These are phyloP conservation scores for Melanostigma gelatinosum DNA, from an alignment of 2,113 vertebrate genomes.

Conservation along the genomic window DNA sequence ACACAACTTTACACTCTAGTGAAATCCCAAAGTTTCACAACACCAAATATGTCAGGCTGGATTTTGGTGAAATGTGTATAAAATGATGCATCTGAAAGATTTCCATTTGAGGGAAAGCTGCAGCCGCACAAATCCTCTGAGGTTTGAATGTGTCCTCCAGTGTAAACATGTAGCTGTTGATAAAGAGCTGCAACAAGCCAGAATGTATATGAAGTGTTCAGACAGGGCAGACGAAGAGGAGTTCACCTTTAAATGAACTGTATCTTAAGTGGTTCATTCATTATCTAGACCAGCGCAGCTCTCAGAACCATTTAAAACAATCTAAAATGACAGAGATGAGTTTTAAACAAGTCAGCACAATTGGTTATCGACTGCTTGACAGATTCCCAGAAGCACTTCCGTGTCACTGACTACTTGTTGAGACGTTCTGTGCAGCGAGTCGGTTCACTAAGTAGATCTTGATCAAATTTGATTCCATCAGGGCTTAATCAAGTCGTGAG, in stretches of 20 bases:
- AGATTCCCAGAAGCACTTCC: conserved; percentile 23
- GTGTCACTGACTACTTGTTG: neutral
- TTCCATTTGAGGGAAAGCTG: neutral
- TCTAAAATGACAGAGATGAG: neutral
- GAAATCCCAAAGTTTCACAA: neutral
- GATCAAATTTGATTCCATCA: conserved; percentile 35
- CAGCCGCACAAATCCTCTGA: neutral
- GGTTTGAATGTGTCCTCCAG: conserved; percentile 10
- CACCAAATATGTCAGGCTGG: neutral
- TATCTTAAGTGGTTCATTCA: neutral
- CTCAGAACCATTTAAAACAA: neutral
- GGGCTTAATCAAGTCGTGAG: conserved; percentile 29
- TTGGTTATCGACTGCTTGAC: conserved; percentile 15
- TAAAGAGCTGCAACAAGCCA: neutral
- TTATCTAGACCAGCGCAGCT: neutral
- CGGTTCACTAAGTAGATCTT: conserved; percentile 28
- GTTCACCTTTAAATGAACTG: neutral
- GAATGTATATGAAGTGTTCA: conserved; percentile 9
- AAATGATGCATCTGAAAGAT: conserved; percentile 1
- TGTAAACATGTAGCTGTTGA: neutral
- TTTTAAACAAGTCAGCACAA: conserved; percentile 4
- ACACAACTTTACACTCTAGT: neutral
- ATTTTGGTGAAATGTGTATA: neutral
- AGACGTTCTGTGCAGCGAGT: conserved; percentile 17
- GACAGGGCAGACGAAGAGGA: neutral